Evolutionary conservation across 2,888 invertebrate species (phyloP).

Genomic region (Pegoplata infirma): DNA sequence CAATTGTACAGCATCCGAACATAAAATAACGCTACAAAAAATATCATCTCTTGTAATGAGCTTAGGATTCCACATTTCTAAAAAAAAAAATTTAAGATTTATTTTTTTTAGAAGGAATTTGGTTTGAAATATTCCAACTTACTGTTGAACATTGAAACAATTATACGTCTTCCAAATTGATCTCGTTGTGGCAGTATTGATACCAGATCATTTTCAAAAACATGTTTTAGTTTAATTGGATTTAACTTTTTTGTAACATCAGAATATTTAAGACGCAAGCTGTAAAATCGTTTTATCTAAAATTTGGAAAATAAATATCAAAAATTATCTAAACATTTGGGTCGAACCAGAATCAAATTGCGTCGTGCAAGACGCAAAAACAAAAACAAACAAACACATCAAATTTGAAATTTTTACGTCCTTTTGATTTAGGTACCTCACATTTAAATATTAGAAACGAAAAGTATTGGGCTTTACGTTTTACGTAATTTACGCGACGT

Average conservation of each 20-base stretch:
- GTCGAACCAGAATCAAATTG: too few species aligned
- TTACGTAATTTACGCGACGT: too few species aligned
- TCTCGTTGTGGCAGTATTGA: slow-evolving; percentile 88
- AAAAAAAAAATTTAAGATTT: too few species aligned
- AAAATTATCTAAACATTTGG: too few species aligned
- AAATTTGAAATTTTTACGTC: too few species aligned
- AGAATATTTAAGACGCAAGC: slow-evolving; percentile 86
- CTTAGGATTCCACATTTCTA: background rate
- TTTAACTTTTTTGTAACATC: slow-evolving; percentile 84
- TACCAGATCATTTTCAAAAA: slow-evolving; percentile 87
- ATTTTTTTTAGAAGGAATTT: background rate
- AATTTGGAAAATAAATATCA: background rate
- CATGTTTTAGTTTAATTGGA: slow-evolving; percentile 86
- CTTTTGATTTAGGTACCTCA: too few species aligned
- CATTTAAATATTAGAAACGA: too few species aligned
- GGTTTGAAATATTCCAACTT: background rate
- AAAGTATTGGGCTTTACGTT: too few species aligned
- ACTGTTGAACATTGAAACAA: slow-evolving; percentile 71
- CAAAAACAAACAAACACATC: too few species aligned
- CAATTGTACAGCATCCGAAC: background rate
- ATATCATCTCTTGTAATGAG: background rate
- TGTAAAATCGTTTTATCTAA: slow-evolving; percentile 88
- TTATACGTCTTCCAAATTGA: slow-evolving; percentile 86
- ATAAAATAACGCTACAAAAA: background rate
- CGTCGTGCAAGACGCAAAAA: too few species aligned